Evolutionary conservation across 1,140 invertebrate species (phyloP).

Genomic region (Himalopsyche phryganea): DNA sequence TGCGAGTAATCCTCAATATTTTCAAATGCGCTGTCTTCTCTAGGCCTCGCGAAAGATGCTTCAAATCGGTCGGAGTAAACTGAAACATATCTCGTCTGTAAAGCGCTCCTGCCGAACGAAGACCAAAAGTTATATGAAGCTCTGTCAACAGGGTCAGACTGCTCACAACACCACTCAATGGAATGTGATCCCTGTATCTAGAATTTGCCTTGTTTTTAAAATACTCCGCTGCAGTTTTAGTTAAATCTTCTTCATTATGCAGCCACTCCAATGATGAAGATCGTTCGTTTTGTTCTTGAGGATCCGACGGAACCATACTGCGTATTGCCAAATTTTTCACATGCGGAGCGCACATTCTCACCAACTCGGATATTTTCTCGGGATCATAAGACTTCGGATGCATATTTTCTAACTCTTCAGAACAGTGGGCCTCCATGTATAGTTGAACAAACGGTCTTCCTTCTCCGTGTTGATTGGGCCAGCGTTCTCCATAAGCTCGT

Average conservation of each 20-base stretch:
- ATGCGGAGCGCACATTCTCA: slow-evolving; percentile 15
- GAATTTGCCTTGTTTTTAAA: neutral
- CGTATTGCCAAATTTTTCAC: slow-evolving; percentile 11
- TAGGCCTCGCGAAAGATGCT: slow-evolving; percentile 1
- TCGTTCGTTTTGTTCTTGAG: neutral
- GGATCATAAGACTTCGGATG: slow-evolving; percentile 26
- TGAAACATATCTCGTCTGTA: slow-evolving; percentile 16
- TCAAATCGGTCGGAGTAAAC: slow-evolving; percentile 16
- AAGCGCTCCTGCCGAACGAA: slow-evolving; percentile 1
- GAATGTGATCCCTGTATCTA: slow-evolving; percentile 21
- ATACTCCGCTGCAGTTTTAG: neutral
- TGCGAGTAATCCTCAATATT: slow-evolving; percentile 45
- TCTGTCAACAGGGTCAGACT: slow-evolving; percentile 20
- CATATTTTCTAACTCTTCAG: slow-evolving; percentile 23
- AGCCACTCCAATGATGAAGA: neutral
- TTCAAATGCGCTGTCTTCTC: neutral
- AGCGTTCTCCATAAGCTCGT: slow-evolving; percentile 15
- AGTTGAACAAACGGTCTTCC: slow-evolving; percentile 17
- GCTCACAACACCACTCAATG: slow-evolving; percentile 26
- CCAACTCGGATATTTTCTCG: slow-evolving; percentile 30
- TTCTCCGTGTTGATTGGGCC: neutral
- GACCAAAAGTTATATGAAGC: slow-evolving; percentile 20
- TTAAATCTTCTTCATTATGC: neutral
- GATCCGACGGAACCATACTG: slow-evolving; percentile 17
- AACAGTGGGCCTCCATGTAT: slow-evolving; percentile 25